phyloP scores from a whole-genome alignment of 2,888 invertebrate species.

The Sympetrum striolatum region DNA sequence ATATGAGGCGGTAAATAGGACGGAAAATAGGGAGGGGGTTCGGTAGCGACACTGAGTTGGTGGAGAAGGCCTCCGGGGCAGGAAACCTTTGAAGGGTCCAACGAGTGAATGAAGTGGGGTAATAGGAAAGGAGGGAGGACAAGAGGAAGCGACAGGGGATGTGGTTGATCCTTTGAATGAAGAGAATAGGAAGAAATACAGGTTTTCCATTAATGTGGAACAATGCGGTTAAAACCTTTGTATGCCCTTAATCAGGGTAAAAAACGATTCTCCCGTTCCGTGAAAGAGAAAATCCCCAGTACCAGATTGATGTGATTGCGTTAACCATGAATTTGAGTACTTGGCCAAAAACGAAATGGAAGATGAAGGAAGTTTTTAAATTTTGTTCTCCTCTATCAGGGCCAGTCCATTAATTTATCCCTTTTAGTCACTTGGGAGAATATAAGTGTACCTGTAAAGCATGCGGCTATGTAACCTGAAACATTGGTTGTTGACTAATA shows the following conservation, averaged over 20 bases:
- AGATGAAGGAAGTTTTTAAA: background rate
- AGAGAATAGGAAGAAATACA: background rate
- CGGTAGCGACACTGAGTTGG: background rate
- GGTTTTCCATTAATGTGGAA: background rate
- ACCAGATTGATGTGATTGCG: background rate
- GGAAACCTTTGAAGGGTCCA: constrained; percentile 21
- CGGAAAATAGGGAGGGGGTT: background rate
- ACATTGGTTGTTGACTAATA: too few species aligned
- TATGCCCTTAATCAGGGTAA: background rate
- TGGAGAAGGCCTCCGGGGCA: background rate
- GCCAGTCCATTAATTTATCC: too few species aligned
- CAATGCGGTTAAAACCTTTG: background rate
- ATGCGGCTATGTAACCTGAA: too few species aligned
- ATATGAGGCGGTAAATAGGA: constrained; percentile 36
- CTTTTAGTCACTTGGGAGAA: too few species aligned
- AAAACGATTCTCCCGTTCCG: background rate
- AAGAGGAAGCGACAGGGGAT: background rate
- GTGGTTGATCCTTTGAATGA: background rate
- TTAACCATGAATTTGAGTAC: background rate
- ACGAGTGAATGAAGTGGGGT: background rate
- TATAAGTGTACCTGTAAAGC: too few species aligned
- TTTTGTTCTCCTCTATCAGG: too few species aligned
- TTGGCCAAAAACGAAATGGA: background rate
- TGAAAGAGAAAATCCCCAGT: background rate
- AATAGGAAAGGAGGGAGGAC: background rate